These are phyloP conservation scores for Monodelphis domestica DNA, from an alignment of 2,797 vertebrate genomes.

Conservation along the genomic window DNA sequence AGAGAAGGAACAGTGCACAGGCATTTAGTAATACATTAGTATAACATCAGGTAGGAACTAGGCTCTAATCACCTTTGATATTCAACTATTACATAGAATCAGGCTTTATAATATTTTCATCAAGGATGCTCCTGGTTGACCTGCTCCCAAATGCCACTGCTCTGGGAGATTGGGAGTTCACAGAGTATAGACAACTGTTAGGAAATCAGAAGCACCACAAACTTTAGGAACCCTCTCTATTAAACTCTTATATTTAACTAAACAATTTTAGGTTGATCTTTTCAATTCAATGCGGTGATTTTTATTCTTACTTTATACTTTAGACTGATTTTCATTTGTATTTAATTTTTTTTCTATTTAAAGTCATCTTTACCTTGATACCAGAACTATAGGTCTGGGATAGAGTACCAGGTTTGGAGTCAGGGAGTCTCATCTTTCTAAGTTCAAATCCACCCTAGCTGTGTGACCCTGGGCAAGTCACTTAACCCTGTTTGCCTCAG, in stretches of 20 bases:
- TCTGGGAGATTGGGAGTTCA: background rate
- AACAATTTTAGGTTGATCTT: background rate
- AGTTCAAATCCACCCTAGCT: too few relatives aligned
- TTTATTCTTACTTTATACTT: constrained; percentile 22
- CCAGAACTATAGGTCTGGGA: too few relatives aligned
- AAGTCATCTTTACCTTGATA: constrained; percentile 16
- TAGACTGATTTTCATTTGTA: constrained; percentile 27
- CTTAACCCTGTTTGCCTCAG: too few relatives aligned
- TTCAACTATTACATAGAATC: background rate
- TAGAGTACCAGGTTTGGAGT: too few relatives aligned
- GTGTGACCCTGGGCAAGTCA: too few relatives aligned
- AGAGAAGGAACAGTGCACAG: background rate
- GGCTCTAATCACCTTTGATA: constrained; percentile 21
- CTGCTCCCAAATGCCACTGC: too few relatives aligned
- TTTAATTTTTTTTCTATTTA: too few relatives aligned
- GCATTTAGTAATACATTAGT: background rate
- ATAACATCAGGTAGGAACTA: background rate
- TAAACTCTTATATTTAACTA: constrained; percentile 27
- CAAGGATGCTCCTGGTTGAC: too few relatives aligned
- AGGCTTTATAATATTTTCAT: background rate
- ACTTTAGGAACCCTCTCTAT: background rate
- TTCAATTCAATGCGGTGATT: constrained; percentile 34
- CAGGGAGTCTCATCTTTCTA: too few relatives aligned
- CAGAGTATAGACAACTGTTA: background rate
- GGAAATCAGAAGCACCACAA: background rate